Conservation (phyloP, 2,888 invertebrate species). For the Apodemia zela region DNA sequence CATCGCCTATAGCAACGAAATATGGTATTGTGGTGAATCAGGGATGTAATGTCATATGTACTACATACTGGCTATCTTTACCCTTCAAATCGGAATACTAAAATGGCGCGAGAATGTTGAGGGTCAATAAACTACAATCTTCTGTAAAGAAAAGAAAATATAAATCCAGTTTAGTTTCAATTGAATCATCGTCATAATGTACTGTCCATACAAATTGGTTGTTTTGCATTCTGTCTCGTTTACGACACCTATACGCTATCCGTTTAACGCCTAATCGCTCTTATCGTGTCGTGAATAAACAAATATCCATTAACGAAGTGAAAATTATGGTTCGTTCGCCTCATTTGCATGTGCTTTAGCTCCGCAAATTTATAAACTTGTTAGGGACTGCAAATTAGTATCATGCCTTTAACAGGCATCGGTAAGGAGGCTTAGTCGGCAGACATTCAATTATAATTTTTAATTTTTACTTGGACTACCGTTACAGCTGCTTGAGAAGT, state of each 20-base stretch:
- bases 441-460: constrained; percentile 4
- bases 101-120: neutral
- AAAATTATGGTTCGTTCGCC: constrained; percentile 64
- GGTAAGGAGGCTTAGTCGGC: neutral
- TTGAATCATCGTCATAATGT: constrained; percentile 4
- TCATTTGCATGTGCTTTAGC: constrained; percentile 44
- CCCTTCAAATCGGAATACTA: neutral
- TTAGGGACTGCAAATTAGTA: neutral
- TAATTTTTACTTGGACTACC: neutral
- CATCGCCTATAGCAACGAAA: too few species aligned
- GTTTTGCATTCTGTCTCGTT: constrained; percentile 43
- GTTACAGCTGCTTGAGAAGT: neutral
- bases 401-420: neutral
- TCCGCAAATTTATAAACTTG: neutral
- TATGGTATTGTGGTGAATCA: too few species aligned
- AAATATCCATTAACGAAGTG: constrained; percentile 62
- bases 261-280: constrained; percentile 60
- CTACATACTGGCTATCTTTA: too few species aligned
- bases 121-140: neutral
- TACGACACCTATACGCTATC: constrained; percentile 33
- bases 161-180: constrained; percentile 24
- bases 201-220: neutral
- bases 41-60: too few species aligned
- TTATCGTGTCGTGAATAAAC: constrained; percentile 63
- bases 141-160: constrained; percentile 14